These are phyloP conservation scores for Coelopa pilipes DNA, from an alignment of 2,888 invertebrate species.

Conservation along the genomic window DNA sequence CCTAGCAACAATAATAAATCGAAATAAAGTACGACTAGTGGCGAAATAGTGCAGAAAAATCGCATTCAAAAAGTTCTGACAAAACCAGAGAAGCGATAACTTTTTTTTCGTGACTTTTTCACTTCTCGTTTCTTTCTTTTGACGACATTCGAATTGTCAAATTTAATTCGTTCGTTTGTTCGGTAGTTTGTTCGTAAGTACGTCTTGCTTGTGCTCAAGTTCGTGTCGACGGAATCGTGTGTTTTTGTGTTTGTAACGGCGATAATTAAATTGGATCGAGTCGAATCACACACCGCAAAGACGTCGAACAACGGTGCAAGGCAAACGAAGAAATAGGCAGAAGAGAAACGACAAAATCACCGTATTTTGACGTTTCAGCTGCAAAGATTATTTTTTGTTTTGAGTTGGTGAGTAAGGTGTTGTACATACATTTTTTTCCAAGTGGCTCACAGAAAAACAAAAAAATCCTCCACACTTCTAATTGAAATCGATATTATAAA, in stretches of 20 bases:
- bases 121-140: constrained; percentile 38
- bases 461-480: no score
- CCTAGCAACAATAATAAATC: constrained; percentile 51
- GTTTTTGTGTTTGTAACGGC: constrained; percentile 40
- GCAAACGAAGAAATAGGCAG: constrained; percentile 9
- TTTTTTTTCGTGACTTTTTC: constrained; percentile 36
- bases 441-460: no score
- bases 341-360: not conserved
- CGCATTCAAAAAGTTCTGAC: constrained; percentile 46
- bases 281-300: constrained; percentile 17
- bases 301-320: constrained; percentile 27
- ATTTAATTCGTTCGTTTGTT: constrained; percentile 43
- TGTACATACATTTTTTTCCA: no score
- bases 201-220: constrained; percentile 35
- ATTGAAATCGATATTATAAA: no score
- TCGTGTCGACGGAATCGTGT: constrained; percentile 40
- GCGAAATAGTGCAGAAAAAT: constrained; percentile 42
- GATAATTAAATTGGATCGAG: constrained; percentile 33
- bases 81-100: constrained; percentile 41
- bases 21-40: constrained; percentile 52
- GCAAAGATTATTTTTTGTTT: not conserved
- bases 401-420: constrained; percentile 13
- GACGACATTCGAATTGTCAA: constrained; percentile 47
- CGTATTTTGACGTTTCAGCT: constrained; percentile 28
- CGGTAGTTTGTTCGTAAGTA: constrained; percentile 33